phyloP scores from a whole-genome alignment of 2,113 vertebrate genomes.

The Orientallactaga bullata region DNA sequence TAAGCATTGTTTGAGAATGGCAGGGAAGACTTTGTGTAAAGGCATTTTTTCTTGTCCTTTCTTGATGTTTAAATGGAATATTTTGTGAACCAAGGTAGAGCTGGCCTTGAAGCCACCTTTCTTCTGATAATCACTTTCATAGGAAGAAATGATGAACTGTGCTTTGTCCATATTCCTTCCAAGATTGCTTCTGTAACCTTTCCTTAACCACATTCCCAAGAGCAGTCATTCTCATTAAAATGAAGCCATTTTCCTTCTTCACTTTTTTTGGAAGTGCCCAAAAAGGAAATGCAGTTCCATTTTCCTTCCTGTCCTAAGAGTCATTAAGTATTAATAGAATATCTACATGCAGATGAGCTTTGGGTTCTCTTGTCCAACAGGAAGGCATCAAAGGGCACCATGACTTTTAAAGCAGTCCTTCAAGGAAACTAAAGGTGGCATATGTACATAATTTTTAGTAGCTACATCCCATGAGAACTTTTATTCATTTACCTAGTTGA shows the following conservation, averaged over 20 bases:
- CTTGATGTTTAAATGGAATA: constrained; percentile 65
- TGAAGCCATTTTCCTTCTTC: constrained; percentile 65
- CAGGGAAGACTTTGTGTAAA: constrained; percentile 29
- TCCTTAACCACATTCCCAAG: constrained; percentile 66
- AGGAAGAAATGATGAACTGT: constrained; percentile 65
- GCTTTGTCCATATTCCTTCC: constrained; percentile 66
- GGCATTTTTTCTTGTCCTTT: constrained; percentile 30
- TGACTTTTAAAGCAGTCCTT: constrained; percentile 78
- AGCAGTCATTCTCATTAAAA: constrained; percentile 73
- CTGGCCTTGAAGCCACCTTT: constrained; percentile 73
- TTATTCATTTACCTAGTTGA: constrained; percentile 62
- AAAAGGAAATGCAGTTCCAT: constrained; percentile 73
- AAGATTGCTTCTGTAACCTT: constrained; percentile 75
- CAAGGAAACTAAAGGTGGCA: constrained; percentile 68
- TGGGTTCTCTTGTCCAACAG: constrained; percentile 69
- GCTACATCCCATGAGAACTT: constrained; percentile 62
- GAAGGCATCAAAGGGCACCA: constrained; percentile 70
- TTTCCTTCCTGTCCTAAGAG: constrained; percentile 78
- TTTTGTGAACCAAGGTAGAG: constrained; percentile 59
- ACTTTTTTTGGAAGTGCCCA: constrained; percentile 70
- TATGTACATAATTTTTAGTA: constrained; percentile 50
- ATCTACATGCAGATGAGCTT: constrained; percentile 79
- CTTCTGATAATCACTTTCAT: constrained; percentile 65
- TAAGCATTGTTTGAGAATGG: not conserved
- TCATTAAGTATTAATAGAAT: constrained; percentile 82